Evolutionary conservation across 1,140 invertebrate species (phyloP), one percentile per base, ranked within the genome.

Genomic region (Cheumatopsyche charites): DNA sequence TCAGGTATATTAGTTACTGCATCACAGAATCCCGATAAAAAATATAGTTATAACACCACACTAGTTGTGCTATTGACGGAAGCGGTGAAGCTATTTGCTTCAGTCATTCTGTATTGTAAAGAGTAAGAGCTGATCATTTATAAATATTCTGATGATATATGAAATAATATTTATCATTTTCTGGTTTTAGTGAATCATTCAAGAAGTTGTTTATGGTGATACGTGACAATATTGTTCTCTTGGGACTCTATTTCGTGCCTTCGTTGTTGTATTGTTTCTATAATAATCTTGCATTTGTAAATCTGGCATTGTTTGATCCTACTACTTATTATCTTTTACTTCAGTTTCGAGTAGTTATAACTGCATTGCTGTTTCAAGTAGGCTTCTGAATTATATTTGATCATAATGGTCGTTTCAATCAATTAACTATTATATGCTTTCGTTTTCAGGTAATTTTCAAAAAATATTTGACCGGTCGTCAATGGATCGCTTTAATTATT

Each of bases 281-380:
- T 83, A 98, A 98, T 80, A 98, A 98, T 84, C 86, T 98, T 76
- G 89, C 94, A 11, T 98, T 97, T 84, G 87, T 94, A 19, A 98
- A 97, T 85, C 84, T 98, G 72, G 90, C 92, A 17, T 88, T 87
- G 21, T 98, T 96, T 85, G 96, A 98, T 81, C 95, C 96, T 5
- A 97, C 96, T 7, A 96, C 95, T 7, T 98, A 98, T 79, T 97
- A 93, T 81, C 83, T 98, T 23, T 83, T 98, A n/a, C 84, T 98
- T 6, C 96, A 98, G 83, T 88, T 98, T 65, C 85, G 96, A 77
- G 95, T 98, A 25, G 94, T 98, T 23, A 85, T 98, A 1, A 98
- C 95, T 41, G 96, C 94, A 62, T 84, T 98, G 72, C 85, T 97
- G 26, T 98, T 96, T 85, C 95, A 97, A 88, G 94, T 96, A 87